phyloP scores from a whole-genome alignment of 2,113 vertebrate genomes.

The Actenoides hombroni region DNA sequence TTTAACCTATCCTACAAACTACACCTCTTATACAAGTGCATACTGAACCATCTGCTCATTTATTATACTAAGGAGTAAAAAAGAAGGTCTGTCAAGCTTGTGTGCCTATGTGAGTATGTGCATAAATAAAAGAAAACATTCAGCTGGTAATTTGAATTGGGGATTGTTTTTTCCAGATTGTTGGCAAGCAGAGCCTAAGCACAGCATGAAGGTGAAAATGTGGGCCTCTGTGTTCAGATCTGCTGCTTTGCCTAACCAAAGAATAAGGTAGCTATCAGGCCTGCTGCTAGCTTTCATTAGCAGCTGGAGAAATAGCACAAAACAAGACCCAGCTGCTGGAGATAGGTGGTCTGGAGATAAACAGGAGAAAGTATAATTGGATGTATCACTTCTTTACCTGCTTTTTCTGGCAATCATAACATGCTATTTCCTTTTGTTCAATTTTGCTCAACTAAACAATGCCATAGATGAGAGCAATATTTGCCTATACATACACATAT shows the following conservation, averaged over 20 bases:
- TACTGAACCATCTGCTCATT: not conserved
- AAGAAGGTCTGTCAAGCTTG: not conserved
- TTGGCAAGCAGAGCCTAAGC: not conserved
- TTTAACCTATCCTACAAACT: not conserved
- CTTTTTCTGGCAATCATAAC: not conserved
- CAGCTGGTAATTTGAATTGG: not conserved
- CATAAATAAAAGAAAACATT: not conserved
- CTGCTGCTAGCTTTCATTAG: conserved; percentile 6
- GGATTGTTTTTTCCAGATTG: not conserved
- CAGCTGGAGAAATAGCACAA: not conserved
- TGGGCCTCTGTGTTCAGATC: not conserved
- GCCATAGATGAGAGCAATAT: not conserved
- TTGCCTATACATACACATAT: not conserved
- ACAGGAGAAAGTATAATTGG: not conserved
- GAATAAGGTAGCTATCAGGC: not conserved
- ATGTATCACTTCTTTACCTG: not conserved
- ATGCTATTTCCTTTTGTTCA: not conserved
- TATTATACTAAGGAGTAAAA: not conserved
- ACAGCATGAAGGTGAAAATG: not conserved
- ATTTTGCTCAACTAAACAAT: not conserved
- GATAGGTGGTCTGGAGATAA: not conserved
- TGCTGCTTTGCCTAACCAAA: not conserved
- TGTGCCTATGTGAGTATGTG: not conserved
- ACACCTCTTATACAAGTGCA: not conserved
- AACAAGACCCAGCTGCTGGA: not conserved